These are phyloP conservation scores for Andrena flavipes DNA, from an alignment of 2,888 invertebrate species.

Conservation along the genomic window DNA sequence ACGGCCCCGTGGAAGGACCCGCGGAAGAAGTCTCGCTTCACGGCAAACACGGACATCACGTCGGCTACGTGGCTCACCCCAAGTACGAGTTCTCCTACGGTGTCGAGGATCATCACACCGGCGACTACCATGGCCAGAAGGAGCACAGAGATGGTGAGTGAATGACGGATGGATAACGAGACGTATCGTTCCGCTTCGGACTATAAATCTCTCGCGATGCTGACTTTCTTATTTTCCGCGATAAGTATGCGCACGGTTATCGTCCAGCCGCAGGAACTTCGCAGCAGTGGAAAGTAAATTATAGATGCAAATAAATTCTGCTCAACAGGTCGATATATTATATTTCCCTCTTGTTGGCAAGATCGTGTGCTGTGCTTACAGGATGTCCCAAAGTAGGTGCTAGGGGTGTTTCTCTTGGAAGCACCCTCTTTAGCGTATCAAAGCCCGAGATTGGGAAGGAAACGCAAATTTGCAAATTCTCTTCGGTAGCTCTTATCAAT, in stretches of 20 bases:
- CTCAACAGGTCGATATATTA: constrained; percentile 48
- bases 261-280: constrained; percentile 1
- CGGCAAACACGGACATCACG: constrained; percentile 81
- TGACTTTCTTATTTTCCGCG: constrained; percentile 31
- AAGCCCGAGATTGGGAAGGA: no score
- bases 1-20: constrained; percentile 81
- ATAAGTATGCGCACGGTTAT: constrained; percentile 36
- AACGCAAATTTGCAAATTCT: no score
- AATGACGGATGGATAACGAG: neutral
- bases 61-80: constrained; percentile 82
- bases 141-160: constrained; percentile 83
- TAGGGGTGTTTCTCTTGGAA: neutral
- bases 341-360: constrained; percentile 22
- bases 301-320: constrained; percentile 44
- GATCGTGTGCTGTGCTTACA: constrained; percentile 11
- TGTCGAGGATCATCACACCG: constrained; percentile 81
- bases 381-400: neutral
- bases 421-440: neutral
- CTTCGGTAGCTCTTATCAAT: no score
- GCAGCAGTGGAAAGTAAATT: constrained; percentile 41
- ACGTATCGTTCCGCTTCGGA: neutral
- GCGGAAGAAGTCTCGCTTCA: constrained; percentile 76
- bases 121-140: constrained; percentile 84
- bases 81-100: constrained; percentile 82
- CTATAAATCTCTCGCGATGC: constrained; percentile 9